phyloP scores from a whole-genome alignment of 2,888 invertebrate species.

The Protula sp. region DNA sequence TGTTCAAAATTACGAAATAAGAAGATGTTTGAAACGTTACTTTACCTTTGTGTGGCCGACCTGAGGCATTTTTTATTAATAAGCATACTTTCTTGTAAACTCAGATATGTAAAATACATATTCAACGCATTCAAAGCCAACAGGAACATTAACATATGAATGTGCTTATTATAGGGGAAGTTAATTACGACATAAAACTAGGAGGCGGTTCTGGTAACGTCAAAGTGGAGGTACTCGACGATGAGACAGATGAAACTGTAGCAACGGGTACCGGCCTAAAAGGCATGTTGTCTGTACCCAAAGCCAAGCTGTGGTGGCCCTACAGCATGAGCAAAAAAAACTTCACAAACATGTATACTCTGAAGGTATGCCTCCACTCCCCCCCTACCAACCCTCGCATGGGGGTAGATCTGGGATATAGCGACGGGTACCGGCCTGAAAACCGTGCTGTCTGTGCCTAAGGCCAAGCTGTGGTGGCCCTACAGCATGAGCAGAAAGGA shows the following conservation, averaged over 20 bases:
- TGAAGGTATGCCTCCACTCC: conserved; percentile 74
- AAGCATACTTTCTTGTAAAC: no score
- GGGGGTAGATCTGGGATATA: no score
- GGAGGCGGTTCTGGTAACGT: conserved; percentile 6
- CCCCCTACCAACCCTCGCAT: no score
- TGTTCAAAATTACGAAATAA: no score
- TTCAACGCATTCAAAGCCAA: no score
- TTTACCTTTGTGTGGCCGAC: no score
- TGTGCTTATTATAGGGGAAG: neutral
- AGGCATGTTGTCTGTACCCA: neutral
- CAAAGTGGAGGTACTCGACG: conserved; percentile 28
- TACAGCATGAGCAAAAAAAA: conserved; percentile 65
- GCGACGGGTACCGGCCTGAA: neutral
- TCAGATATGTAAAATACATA: no score
- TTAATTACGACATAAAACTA: neutral
- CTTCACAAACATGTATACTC: conserved; percentile 78
- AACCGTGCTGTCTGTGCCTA: neutral
- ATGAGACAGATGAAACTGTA: no score
- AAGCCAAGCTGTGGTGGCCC: conserved; percentile 72
- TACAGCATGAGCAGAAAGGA: conserved; percentile 66
- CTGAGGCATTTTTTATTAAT: no score
- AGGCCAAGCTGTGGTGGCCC: conserved; percentile 72
- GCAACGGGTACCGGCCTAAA: neutral
- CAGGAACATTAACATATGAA: no score
- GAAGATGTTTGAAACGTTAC: no score